Evolutionary conservation across 2,888 invertebrate species (phyloP).

Genomic region (Torymus auratus): DNA sequence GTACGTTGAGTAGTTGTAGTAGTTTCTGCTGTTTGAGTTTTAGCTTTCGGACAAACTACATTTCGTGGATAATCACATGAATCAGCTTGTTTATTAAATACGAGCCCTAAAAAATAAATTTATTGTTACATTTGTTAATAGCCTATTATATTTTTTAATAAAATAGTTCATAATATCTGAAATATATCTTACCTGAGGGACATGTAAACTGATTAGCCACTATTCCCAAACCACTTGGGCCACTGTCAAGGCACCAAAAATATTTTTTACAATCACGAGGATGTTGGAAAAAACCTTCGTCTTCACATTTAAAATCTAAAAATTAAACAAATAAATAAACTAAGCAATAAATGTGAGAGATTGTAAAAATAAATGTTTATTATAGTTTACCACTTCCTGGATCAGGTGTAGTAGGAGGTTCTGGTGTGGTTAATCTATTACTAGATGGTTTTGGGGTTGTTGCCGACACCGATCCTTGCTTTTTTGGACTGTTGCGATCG

Average conservation of each 20-base stretch:
- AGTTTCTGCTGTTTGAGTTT: conserved; percentile 77
- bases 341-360: background rate
- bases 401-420: conserved; percentile 93
- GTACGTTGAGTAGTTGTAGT: conserved; percentile 77
- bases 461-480: conserved; percentile 59
- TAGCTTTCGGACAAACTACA: conserved; percentile 86
- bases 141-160: conserved; percentile 4
- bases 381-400: conserved; percentile 84
- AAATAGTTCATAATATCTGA: conserved; percentile 23
- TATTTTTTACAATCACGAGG: conserved; percentile 96
- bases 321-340: conserved; percentile 16
- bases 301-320: conserved; percentile 92
- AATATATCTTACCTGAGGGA: conserved; percentile 83
- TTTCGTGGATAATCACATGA: conserved; percentile 95
- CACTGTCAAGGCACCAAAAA: conserved; percentile 95
- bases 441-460: conserved; percentile 71
- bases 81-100: conserved; percentile 93
- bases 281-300: conserved; percentile 95
- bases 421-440: conserved; percentile 81
- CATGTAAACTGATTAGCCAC: conserved; percentile 96
- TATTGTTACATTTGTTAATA: conserved; percentile 3
- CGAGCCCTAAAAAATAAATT: conserved; percentile 81
- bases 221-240: conserved; percentile 91
- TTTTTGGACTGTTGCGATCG: conserved; percentile 65
- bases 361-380: background rate